Evolutionary conservation across 2,113 vertebrate species (phyloP), one percentile per base, ranked within the genome.

Genomic region (Coracopsis vasa): DNA sequence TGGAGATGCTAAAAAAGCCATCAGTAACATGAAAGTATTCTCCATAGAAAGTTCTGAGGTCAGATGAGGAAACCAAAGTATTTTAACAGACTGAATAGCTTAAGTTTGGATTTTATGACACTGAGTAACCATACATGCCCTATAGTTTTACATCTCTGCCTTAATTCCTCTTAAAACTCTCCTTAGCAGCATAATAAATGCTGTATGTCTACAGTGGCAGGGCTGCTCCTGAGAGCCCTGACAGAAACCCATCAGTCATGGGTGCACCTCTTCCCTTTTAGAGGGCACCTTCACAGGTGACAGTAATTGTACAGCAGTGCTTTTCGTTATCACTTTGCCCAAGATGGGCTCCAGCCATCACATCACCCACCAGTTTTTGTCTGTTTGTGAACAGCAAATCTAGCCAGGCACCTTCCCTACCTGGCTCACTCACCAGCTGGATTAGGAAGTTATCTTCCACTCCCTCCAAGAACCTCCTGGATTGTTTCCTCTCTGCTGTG

Each of bases 61-160:
- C 91, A 95, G 80, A 83, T 72, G 28, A 97, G 93, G 94, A 95
- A 97, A 93, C 56, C 25, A 0, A 95, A 92, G 44, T 75, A 92
- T 94, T 94, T 96, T 90, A 93, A 93, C 90, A 95, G 74, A 82
- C 79, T 94, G 54, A 94, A 92, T 51, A 92, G 60, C 47, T 94
- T 80, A 78, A 86, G 79, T 92, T 94, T 88, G 61, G 56, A 72
- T 95, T 95, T 95, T 86, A 85, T 79, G 75, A 79, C 86, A 84
- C 81, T 64, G 51, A 94, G 28, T 71, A 95, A 79, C 1, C 8
- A 73, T 37, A 72, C 45, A 28, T 83, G 80, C 27, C 54, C 69
- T 83, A 60, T 18, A 71, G 72, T 94, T 96, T 88, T 39, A 92
- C 62, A 64, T 50, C 51, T 53, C 83, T 80, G n/a, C 67, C 60